phyloP scores from a whole-genome alignment of 1,140 invertebrate genomes.

The Teleogryllus occipitalis region DNA sequence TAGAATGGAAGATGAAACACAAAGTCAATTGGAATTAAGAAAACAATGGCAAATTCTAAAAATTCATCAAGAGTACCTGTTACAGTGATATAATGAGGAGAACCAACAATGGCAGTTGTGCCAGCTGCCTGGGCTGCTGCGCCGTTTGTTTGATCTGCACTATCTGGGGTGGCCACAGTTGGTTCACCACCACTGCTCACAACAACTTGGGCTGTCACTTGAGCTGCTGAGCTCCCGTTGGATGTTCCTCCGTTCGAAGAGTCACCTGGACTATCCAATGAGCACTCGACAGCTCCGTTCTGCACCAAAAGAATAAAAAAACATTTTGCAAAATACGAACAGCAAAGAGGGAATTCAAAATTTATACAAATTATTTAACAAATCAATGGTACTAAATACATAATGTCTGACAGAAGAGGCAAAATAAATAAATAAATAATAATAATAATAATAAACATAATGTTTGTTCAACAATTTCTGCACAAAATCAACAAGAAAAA shows the following conservation, averaged over 20 bases:
- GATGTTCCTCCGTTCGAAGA: conserved; percentile 25
- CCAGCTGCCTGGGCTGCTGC: conserved; percentile 14
- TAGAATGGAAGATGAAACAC: not conserved
- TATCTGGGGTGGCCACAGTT: conserved; percentile 16
- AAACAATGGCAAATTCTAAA: not conserved
- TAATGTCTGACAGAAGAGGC: too few relatives aligned
- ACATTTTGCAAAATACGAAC: not conserved
- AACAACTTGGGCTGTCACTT: conserved; percentile 44
- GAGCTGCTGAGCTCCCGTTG: conserved; percentile 33
- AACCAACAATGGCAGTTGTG: conserved; percentile 30
- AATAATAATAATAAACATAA: too few relatives aligned
- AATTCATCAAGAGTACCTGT: conserved; percentile 34
- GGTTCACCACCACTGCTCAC: conserved; percentile 28
- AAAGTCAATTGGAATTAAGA: not conserved
- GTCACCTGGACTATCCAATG: conserved; percentile 38
- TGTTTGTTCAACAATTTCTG: too few relatives aligned
- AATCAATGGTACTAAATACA: too few relatives aligned
- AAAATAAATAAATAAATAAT: too few relatives aligned
- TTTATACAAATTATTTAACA: too few relatives aligned
- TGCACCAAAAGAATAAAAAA: conserved; percentile 3
- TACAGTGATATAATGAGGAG: conserved; percentile 45
- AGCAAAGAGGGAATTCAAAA: too few relatives aligned
- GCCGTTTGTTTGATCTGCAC: conserved; percentile 17
- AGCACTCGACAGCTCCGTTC: conserved; percentile 30
- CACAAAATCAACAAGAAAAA: too few relatives aligned